Evolutionary conservation across 1,140 invertebrate species (phyloP).

Genomic region (Propsilocerus akamusi): DNA sequence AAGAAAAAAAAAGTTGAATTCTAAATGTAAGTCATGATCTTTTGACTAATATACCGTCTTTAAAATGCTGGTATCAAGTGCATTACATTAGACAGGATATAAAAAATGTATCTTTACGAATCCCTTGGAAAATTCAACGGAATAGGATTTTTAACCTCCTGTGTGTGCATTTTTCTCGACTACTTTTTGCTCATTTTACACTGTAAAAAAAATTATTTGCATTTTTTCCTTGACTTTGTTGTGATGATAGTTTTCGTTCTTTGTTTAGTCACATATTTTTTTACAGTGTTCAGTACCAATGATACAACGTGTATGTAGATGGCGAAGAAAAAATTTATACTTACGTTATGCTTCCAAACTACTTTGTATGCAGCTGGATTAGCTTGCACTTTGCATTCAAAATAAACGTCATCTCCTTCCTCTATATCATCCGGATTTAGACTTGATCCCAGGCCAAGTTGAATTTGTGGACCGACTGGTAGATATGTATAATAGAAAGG

Average conservation of each 20-base stretch:
- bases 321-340: conserved; percentile 24
- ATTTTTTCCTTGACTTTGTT: neutral
- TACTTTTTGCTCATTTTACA: neutral
- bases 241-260: too few relatives aligned
- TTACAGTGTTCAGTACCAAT: too few relatives aligned
- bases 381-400: conserved; percentile 69
- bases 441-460: conserved; percentile 57
- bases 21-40: neutral
- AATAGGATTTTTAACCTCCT: neutral
- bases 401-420: conserved; percentile 79
- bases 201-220: neutral
- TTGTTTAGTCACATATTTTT: too few relatives aligned
- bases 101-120: too few relatives aligned
- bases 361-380: conserved; percentile 77
- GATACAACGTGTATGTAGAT: neutral
- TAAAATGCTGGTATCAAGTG: too few relatives aligned
- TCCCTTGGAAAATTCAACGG: too few relatives aligned
- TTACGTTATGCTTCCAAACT: conserved; percentile 82
- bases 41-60: too few relatives aligned
- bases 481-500: conserved; percentile 17
- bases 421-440: conserved; percentile 75
- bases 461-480: conserved; percentile 55
- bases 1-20: too few relatives aligned
- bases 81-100: too few relatives aligned
- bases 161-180: neutral